Evolutionary conservation across 2,888 invertebrate species (phyloP).

Genomic region (Acanthosepion lycidas): DNA sequence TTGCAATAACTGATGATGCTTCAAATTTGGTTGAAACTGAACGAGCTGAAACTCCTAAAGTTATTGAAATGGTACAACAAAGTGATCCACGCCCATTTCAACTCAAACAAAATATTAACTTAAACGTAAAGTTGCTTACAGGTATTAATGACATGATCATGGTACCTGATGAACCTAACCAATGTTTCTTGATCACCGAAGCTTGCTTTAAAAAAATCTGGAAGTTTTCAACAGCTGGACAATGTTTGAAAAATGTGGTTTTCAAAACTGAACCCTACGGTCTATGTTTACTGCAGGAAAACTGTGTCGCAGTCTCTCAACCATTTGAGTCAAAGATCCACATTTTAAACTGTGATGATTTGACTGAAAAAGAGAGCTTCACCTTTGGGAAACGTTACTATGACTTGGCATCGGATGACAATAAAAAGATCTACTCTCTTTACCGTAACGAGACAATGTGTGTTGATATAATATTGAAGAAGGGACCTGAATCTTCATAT

Average conservation of each 20-base stretch:
- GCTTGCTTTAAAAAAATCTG: neutral
- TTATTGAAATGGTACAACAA: no score
- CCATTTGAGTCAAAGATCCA: neutral
- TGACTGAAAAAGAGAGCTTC: neutral
- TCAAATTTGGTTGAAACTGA: no score
- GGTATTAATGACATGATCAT: neutral
- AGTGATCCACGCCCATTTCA: no score
- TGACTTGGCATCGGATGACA: neutral
- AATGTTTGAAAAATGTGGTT: neutral
- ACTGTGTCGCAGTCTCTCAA: neutral
- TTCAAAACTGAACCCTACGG: neutral
- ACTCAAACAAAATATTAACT: no score
- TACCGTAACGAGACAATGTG: neutral
- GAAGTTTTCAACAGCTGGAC: neutral
- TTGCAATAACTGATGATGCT: no score
- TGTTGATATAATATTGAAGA: neutral
- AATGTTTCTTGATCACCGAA: neutral
- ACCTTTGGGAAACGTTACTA: neutral
- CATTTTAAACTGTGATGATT: neutral
- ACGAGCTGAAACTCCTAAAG: no score
- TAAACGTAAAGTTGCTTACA: neutral
- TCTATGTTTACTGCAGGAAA: neutral
- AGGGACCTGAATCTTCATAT: neutral
- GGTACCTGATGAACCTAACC: neutral
- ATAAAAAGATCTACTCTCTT: neutral